Evolutionary conservation across 1,140 invertebrate species (phyloP), one percentile per base, ranked within the genome.

Genomic region (Diabrotica undecimpunctata): DNA sequence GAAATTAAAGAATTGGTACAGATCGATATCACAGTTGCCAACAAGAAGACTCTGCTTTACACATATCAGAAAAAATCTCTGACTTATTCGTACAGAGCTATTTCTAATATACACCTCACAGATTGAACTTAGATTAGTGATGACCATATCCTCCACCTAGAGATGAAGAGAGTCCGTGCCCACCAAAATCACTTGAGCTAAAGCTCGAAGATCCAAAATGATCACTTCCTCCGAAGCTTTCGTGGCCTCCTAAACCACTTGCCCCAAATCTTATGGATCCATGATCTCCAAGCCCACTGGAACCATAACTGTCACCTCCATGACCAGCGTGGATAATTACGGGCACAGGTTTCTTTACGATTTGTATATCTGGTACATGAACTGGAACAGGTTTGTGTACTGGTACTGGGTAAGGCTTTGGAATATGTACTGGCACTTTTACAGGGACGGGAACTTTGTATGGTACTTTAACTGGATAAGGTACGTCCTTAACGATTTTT

Each of bases 261-360:
- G 70, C 54, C 39, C 71, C 68, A 56, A 65, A 61, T 13, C 63
- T 35, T 35, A 61, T 64, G 54, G 64, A 69, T 54, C 72, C 73
- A 9, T 63, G 55, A 67, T 54, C 51, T 54, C 62, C 50, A 41
- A 61, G 51, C 13, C 64, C 67, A 25, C 64, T 39, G 2, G 52
- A 58, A n/a, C 52, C 54, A 37, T 69, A 65, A 52, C 71, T 68
- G 7, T 41, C 41, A 38, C 52, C 54, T 14, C 62, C 53, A 57
- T 66, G 66, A 58, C 65, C 68, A 57, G 72, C 68, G 61, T 76
- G 72, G 25, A 84, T 68, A 38, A 75, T 74, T 13, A 86, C 81
- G n/a, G 84, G 84, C n/a, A 85, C 83, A 39, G 83, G 82, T 65
- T 84, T 83, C 57, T 86, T 84, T 6, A 87, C 78, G 64, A 83